Evolutionary conservation across 2,113 vertebrate genomes (phyloP), one percentile per base, ranked within the genome.

Genomic region (Tachuris rubrigastra): DNA sequence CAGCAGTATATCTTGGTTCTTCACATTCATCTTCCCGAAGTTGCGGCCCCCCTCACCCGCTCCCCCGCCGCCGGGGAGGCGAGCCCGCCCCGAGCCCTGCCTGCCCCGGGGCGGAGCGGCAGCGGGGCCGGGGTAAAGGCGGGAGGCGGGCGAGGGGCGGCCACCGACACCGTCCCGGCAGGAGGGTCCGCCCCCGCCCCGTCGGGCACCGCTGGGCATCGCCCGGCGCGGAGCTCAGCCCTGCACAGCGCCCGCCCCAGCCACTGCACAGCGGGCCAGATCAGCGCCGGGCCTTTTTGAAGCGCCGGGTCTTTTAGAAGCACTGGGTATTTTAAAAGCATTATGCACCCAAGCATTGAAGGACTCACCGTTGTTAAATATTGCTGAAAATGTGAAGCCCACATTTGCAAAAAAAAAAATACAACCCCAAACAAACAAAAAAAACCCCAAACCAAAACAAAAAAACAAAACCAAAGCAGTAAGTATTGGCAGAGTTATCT

Each of bases 1-100:
- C 39, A 98, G 87, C 81, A 98, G 63, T 44, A 97, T 93, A 44
- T 97, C 97, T 23, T 96, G 87, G 67, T 89, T 98, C 83, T 96
- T 96, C 95, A 53, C 83, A 5, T 50, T 89, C 97, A 98, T 96
- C 42, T 9, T 27, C 68, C 84, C 62, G 12, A 46, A 25, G 33
- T n/a, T 49, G 56, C 79, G 16, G 9, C 0, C 18, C 78, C 72
- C 46, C 8, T 6, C 11, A 0, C 19, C 46, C 22, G 11, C 50
- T 46, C 53, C 53, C 67, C 39, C 14, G 20, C 18, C 63, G 68
- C 58, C 79, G 44, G 80, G 25, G 50, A 63, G 49, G 35, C 18
- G 12, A 63, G 49, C 18, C 53, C 53, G 23, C 59, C 74, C 87
- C 55, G 44, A 53, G 50, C 50, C 44, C 44, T 3, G 35, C 47